Conservation (phyloP, 2,888 invertebrate genomes). For the Perdita meconis region DNA sequence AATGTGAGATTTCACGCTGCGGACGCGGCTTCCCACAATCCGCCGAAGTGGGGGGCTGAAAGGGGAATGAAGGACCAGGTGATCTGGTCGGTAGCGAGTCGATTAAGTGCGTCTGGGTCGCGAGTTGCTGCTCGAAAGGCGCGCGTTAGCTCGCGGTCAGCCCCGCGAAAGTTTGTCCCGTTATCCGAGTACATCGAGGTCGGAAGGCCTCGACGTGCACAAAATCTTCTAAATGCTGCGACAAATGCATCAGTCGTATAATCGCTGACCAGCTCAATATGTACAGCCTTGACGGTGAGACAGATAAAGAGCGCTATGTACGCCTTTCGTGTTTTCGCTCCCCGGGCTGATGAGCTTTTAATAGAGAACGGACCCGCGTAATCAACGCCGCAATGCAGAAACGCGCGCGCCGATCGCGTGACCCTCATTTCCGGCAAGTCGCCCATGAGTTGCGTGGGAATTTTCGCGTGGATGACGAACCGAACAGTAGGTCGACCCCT, state of each 20-base stretch:
- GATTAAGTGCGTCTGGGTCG: background rate
- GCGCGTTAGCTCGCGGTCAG: background rate
- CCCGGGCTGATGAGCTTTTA: background rate
- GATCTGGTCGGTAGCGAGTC: background rate
- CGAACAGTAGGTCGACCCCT: background rate
- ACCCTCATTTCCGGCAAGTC: slow-evolving; percentile 31
- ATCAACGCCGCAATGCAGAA: slow-evolving; percentile 23
- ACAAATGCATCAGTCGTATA: slow-evolving; percentile 34
- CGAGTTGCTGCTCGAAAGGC: background rate
- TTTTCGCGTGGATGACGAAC: background rate
- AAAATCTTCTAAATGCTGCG: slow-evolving; percentile 43
- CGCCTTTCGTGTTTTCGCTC: slow-evolving; percentile 4
- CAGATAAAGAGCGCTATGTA: background rate
- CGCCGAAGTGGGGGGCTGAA: background rate
- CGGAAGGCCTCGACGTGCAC: slow-evolving; percentile 38
- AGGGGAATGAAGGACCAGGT: slow-evolving; percentile 5
- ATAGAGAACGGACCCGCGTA: slow-evolving; percentile 33
- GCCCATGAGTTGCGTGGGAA: slow-evolving; percentile 26
- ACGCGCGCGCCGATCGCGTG: background rate
- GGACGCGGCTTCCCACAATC: background rate
- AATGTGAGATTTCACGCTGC: background rate
- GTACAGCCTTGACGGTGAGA: background rate
- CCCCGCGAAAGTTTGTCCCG: slow-evolving; percentile 40
- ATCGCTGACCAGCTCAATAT: slow-evolving; percentile 27
- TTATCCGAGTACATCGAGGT: slow-evolving; percentile 27